phyloP scores from a whole-genome alignment of 1,140 invertebrate species.

The Dreissena rostriformis region DNA sequence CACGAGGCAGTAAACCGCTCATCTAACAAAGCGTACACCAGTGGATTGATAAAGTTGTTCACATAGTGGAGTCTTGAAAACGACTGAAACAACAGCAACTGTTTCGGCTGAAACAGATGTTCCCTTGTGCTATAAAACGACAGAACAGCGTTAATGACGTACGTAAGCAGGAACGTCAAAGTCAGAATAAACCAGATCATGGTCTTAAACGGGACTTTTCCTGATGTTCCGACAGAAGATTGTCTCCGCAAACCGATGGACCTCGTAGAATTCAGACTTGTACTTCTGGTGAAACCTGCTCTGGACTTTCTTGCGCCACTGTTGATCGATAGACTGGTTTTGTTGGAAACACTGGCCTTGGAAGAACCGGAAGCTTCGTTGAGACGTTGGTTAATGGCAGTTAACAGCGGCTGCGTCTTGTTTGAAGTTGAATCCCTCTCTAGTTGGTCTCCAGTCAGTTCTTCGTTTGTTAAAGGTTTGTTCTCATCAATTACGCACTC shows the following conservation, averaged over 20 bases:
- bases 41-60: conserved; percentile 57
- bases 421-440: too few relatives aligned
- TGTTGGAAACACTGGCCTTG: too few relatives aligned
- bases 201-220: conserved; percentile 23
- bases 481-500: too few relatives aligned
- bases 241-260: neutral
- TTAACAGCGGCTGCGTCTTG: too few relatives aligned
- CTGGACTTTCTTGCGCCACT: too few relatives aligned
- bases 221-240: neutral
- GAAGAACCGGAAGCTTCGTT: too few relatives aligned
- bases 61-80: conserved; percentile 49
- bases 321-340: too few relatives aligned
- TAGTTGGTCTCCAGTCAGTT: too few relatives aligned
- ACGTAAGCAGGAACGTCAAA: conserved; percentile 42
- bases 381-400: too few relatives aligned
- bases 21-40: conserved; percentile 53
- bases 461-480: too few relatives aligned
- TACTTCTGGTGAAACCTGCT: too few relatives aligned
- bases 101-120: conserved; percentile 8
- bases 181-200: conserved; percentile 59
- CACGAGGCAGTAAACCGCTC: conserved; percentile 38
- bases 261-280: too few relatives aligned
- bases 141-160: conserved; percentile 16
- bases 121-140: conserved; percentile 29
- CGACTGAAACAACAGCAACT: conserved; percentile 25